These are phyloP conservation scores for Drosophila azteca DNA, from an alignment of 1,140 invertebrate genomes.

Conservation along the genomic window DNA sequence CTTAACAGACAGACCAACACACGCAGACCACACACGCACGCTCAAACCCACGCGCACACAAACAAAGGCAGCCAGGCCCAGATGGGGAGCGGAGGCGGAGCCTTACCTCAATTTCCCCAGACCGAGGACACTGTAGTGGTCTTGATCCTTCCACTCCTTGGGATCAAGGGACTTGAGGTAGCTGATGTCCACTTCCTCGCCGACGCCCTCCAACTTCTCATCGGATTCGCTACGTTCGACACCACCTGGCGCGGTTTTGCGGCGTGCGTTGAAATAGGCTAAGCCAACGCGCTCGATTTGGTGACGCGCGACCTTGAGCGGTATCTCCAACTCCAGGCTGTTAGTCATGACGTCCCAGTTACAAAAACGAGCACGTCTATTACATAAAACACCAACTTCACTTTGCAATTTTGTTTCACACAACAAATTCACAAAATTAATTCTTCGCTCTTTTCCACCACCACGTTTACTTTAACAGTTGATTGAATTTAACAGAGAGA, in stretches of 20 bases:
- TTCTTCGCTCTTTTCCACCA: too few relatives aligned
- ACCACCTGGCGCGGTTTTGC: conserved; percentile 62
- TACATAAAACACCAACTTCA: conserved; percentile 21
- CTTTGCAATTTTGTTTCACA: conserved; percentile 3
- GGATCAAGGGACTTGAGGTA: conserved; percentile 95
- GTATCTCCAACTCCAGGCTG: conserved; percentile 55
- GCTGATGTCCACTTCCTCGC: conserved; percentile 91
- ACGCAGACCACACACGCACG: conserved; percentile 6
- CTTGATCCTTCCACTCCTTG: conserved; percentile 98
- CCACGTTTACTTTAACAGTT: too few relatives aligned
- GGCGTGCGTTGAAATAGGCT: conserved; percentile 71
- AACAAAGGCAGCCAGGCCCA: not conserved
- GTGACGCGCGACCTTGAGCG: conserved; percentile 85
- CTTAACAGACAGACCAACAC: not conserved
- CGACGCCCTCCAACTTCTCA: conserved; percentile 66
- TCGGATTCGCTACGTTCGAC: conserved; percentile 73
- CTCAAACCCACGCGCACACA: conserved; percentile 1
- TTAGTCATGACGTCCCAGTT: conserved; percentile 43
- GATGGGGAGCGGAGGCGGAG: too few relatives aligned
- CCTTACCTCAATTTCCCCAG: conserved; percentile 89
- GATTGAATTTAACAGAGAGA: too few relatives aligned
- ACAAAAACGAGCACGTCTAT: conserved; percentile 7
- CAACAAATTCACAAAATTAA: conserved; percentile 9
- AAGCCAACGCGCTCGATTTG: conserved; percentile 84
- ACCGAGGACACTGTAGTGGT: conserved; percentile 97